Evolutionary conservation across 2,113 vertebrate species (phyloP), one percentile per base, ranked within the genome.

Genomic region (Siniperca knerii): DNA sequence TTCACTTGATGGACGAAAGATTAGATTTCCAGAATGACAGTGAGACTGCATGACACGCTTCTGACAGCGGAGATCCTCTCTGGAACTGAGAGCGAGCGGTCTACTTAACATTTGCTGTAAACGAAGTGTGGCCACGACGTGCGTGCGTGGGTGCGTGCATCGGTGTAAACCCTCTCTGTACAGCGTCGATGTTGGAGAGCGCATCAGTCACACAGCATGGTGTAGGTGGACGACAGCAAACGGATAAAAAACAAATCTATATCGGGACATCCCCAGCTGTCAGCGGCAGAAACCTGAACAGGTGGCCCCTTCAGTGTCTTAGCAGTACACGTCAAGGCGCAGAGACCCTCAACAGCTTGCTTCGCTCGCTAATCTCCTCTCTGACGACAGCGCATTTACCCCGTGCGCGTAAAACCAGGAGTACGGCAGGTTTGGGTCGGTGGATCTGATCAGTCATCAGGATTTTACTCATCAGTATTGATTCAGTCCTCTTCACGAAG

Each of bases 241-340:
- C 73, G 61, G 83, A 83, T 83, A 87, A 83, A 90, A 44, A 91
- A 89, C 83, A 89, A 40, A 89, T 93, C 94, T 95, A 94, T 94
- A 94, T 93, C 75, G 70, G 91, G 91, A 90, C 68, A 81, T 33
- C 55, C 81, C 87, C 90, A 90, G 90, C 94, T 91, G 94, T 93
- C 92, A 84, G 89, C 78, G 67, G 82, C 87, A 88, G 87, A 89
- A 92, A 93, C 88, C 91, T 90, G 90, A 94, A 92, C 95, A 95
- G 95, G 93, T 95, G 95, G 90, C 88, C 75, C 64, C 81, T 69
- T 46, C 75, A 9, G 61, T 78, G 81, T 87, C 87, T 85, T 61
- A 77, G 82, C 66, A 20, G 57, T 44, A 16, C 76, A 83, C 88
- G 87, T 87, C 90, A 92, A 73, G 72, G 75, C 90, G 82, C 90